Percentiles rank a stretch among this genome's conserved stretches.
Conservation (phyloP, 2,797 vertebrate genomes). For the Taenioides sp. region DNA sequence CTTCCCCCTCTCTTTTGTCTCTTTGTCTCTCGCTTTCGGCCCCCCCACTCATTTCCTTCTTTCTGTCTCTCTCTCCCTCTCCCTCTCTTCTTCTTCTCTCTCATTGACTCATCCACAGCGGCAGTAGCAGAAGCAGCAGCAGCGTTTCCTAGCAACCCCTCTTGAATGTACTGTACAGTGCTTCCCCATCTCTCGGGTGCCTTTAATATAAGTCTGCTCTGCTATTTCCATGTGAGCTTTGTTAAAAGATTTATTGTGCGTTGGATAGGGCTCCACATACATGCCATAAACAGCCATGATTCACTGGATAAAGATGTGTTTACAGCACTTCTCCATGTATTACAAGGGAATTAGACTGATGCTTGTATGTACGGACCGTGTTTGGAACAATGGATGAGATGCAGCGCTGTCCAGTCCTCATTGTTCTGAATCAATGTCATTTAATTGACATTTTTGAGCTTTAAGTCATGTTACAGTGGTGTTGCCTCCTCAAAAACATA, state of each 20-base stretch:
- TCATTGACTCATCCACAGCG: conserved; percentile 68
- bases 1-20: conserved; percentile 12
- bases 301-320: conserved; percentile 23
- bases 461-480: too few species aligned
- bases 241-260: conserved; percentile 76
- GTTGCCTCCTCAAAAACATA: too few species aligned
- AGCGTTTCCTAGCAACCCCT: conserved; percentile 81
- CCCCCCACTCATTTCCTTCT: not conserved
- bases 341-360: conserved; percentile 32
- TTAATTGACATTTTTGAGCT: too few species aligned
- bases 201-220: conserved; percentile 73
- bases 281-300: conserved; percentile 21
- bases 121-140: conserved; percentile 69
- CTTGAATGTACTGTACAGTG: conserved; percentile 75
- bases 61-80: not conserved
- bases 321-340: conserved; percentile 18
- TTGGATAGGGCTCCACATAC: conserved; percentile 57
- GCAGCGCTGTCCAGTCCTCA: conserved; percentile 35
- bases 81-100: conserved; percentile 39
- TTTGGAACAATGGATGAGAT: conserved; percentile 18
- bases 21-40: not conserved
- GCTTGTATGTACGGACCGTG: conserved; percentile 24
- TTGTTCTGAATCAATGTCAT: conserved; percentile 25
- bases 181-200: conserved; percentile 73
- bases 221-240: conserved; percentile 70